phyloP scores from a whole-genome alignment of 2,797 vertebrate genomes.

The Xenentodon cancila region DNA sequence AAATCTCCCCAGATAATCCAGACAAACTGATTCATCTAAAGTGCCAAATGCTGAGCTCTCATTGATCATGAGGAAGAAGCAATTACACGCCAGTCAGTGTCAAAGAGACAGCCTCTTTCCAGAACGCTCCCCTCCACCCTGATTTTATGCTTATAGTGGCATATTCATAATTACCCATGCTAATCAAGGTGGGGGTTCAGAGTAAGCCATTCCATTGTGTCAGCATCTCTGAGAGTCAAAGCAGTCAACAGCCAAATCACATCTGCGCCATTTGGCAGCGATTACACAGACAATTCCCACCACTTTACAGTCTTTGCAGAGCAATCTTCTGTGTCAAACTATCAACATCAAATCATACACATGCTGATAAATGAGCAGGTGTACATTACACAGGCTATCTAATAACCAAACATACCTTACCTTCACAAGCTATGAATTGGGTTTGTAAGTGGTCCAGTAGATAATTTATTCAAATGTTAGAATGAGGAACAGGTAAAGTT shows the following conservation, averaged over 20 bases:
- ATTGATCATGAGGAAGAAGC: slow-evolving; percentile 69
- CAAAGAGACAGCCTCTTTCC: slow-evolving; percentile 58
- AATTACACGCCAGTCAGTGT: slow-evolving; percentile 69
- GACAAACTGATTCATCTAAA: slow-evolving; percentile 54
- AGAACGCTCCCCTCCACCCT: slow-evolving; percentile 50
- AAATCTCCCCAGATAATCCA: slow-evolving; percentile 40
- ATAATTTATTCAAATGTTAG: slow-evolving; percentile 9
- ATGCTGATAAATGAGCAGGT: slow-evolving; percentile 26
- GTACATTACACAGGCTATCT: slow-evolving; percentile 3
- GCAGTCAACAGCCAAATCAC: slow-evolving; percentile 69
- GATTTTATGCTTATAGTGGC: slow-evolving; percentile 72
- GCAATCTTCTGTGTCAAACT: slow-evolving; percentile 40
- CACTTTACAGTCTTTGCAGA: slow-evolving; percentile 33
- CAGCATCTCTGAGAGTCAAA: slow-evolving; percentile 73
- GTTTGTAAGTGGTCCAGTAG: slow-evolving; percentile 23
- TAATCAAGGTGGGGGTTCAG: slow-evolving; percentile 82
- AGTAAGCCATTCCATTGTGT: slow-evolving; percentile 71
- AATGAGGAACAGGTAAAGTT: slow-evolving; percentile 9
- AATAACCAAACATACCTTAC: slow-evolving; percentile 16
- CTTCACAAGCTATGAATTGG: slow-evolving; percentile 7
- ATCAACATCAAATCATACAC: slow-evolving; percentile 33
- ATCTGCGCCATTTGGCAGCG: slow-evolving; percentile 61
- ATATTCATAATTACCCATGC: slow-evolving; percentile 82
- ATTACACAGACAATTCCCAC: slow-evolving; percentile 45
- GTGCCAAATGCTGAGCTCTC: slow-evolving; percentile 58